Conservation (phyloP, 2,888 invertebrate genomes). For the Lochmaea crataegi region DNA sequence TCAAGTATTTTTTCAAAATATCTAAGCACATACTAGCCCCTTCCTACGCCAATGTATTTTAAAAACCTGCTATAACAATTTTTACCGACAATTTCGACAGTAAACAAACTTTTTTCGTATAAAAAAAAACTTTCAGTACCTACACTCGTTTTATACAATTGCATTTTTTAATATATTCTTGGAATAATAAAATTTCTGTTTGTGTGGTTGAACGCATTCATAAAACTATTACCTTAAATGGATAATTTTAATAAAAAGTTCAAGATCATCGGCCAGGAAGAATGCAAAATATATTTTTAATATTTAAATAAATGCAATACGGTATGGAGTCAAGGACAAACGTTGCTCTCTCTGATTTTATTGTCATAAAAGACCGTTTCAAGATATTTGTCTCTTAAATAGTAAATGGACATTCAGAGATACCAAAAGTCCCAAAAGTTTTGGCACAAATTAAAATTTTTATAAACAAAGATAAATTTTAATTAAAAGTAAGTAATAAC, state of each 20-base stretch:
- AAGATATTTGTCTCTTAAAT: not conserved
- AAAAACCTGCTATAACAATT: too few species aligned
- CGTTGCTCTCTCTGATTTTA: not conserved
- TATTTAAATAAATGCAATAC: conserved; percentile 3
- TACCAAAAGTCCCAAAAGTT: too few species aligned
- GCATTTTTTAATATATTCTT: conserved; percentile 3
- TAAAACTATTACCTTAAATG: conserved; percentile 2
- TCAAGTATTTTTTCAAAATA: too few species aligned
- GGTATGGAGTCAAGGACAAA: conserved; percentile 2
- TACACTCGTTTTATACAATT: not conserved
- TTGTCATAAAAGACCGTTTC: not conserved
- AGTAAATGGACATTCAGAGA: too few species aligned
- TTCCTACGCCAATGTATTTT: too few species aligned
- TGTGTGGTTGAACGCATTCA: conserved; percentile 3
- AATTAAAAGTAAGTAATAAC: too few species aligned
- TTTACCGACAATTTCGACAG: too few species aligned
- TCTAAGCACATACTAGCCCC: too few species aligned
- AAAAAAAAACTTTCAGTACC: too few species aligned
- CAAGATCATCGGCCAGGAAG: conserved; percentile 9
- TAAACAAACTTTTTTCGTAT: too few species aligned
- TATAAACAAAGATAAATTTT: too few species aligned
- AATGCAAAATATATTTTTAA: conserved; percentile 3
- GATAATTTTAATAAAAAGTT: conserved; percentile 14
- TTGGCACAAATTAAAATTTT: too few species aligned
- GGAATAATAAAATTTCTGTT: conserved; percentile 11